Base-by-base conservation (phyloP, 1,140 invertebrate species). In the Hermatobates lingyangjiaoensis region DNA sequence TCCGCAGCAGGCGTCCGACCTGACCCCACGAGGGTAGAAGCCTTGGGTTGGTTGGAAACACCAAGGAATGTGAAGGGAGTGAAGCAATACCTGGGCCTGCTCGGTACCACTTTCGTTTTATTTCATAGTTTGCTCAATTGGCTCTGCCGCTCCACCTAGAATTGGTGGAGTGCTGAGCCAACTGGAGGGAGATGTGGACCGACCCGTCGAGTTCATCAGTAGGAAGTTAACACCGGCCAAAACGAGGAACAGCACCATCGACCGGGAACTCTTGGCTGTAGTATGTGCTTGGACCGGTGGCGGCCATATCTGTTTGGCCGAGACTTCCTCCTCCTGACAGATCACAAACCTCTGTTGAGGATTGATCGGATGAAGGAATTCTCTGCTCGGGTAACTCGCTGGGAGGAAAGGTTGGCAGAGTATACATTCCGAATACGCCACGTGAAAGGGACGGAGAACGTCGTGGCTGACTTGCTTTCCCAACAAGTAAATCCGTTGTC, bases 101-200 rank as follows among this genome's bases (percentile, higher is more conserved):
- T 49, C 58, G 62, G 10, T 69, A 67, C 53, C 70, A 69, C 50
- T 21, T 65, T 25, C 57, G 60, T 54, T 70, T 67, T 53, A 64
- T 70, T 26, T 52, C 55, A 20, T 45, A 61, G 42, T 68, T 63
- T 52, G 53, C 62, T 0, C 51, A 57, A 53, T 55, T 62, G 27
- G 59, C 63, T 7, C 30, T n/a, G 30, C 30, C 30, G 7, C 30
- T 34, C n/a, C 7, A 34, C 30, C n/a, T n/a, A n/a, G 30, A 34
- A n/a, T 34, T 10, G 30, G 30, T 10, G 30, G 7, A 7, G 30
- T 34, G 30, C n/a, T 34, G 30, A 10, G 7, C 30, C 30, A 34
- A 34, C 7, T 10, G 30, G n/a, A 10, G n/a, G 30, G n/a, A 10
- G 30, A n/a, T 7, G 7, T 10, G 30, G 30, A 34, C 7, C 7